Evolutionary conservation across 2,797 vertebrate species (phyloP).

Genomic region (Lacerta bilineata): DNA sequence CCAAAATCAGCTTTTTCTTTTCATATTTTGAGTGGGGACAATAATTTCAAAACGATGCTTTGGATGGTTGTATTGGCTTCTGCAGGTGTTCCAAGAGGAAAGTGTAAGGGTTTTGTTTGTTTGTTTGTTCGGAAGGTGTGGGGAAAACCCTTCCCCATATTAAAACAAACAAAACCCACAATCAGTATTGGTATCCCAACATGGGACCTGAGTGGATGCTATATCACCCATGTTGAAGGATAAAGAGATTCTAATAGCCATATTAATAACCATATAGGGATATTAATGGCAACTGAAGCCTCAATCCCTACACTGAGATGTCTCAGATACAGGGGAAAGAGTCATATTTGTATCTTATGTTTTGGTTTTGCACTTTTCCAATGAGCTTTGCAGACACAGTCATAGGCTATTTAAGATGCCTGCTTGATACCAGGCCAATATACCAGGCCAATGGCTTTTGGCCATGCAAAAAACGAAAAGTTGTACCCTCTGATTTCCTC

Average conservation of each 20-base stretch:
- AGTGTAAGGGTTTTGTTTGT: accelerated
- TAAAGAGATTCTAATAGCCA: too few species aligned
- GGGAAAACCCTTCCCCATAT: accelerated
- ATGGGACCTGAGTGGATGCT: too few species aligned
- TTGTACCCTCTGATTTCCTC: neutral
- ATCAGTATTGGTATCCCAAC: too few species aligned
- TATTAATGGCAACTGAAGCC: too few species aligned
- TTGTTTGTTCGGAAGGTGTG: too few species aligned
- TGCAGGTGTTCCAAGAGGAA: neutral
- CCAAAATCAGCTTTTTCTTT: slow-evolving; percentile 18
- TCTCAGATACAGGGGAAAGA: neutral
- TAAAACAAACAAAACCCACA: neutral
- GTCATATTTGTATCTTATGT: neutral
- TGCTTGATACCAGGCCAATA: too few species aligned
- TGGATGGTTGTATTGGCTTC: neutral
- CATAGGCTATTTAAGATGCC: too few species aligned
- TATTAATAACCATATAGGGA: too few species aligned
- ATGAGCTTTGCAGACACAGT: neutral
- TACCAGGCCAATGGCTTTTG: neutral
- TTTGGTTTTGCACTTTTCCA: neutral
- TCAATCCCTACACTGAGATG: neutral
- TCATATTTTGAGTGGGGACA: neutral
- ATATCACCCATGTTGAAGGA: too few species aligned
- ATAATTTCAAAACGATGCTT: slow-evolving; percentile 26
- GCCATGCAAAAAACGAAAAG: neutral